Percentiles rank a stretch among this genome's conserved stretches.
Evolutionary conservation across 2,797 vertebrate species (phyloP).

Genomic region (Enteromius mattozi): DNA sequence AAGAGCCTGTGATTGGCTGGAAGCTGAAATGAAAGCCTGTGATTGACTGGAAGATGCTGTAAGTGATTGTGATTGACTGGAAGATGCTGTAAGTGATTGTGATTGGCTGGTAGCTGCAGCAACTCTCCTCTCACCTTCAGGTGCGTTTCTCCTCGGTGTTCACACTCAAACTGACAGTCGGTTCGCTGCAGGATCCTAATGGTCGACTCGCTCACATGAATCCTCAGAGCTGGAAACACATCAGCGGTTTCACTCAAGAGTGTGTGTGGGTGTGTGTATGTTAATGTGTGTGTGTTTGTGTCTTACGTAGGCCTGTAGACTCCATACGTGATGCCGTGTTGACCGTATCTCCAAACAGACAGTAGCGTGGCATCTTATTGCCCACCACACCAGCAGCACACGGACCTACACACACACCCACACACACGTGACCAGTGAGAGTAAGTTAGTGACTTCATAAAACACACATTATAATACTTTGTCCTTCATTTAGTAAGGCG

Average conservation of each 20-base stretch:
- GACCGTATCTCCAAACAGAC: slow-evolving; percentile 94
- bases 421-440: neutral
- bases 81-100: neutral
- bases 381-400: slow-evolving; percentile 96
- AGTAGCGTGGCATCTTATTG: slow-evolving; percentile 97
- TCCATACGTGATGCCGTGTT: slow-evolving; percentile 97
- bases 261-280: neutral
- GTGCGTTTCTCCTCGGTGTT: slow-evolving; percentile 90
- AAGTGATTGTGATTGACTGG: neutral
- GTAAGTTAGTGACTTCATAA: neutral
- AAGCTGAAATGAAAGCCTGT: neutral
- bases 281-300: slow-evolving; percentile 33
- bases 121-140: slow-evolving; percentile 84
- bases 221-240: slow-evolving; percentile 84
- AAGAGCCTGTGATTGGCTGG: neutral
- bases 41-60: neutral
- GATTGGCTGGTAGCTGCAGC: neutral
- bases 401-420: slow-evolving; percentile 78
- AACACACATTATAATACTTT: neutral
- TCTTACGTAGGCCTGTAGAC: slow-evolving; percentile 94
- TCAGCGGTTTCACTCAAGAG: neutral
- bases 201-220: slow-evolving; percentile 90
- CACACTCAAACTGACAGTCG: slow-evolving; percentile 88
- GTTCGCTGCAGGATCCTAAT: slow-evolving; percentile 92
- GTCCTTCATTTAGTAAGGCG: too few relatives aligned